Evolutionary conservation across 2,113 vertebrate genomes (phyloP).

Genomic region (Sapayoa aenigma): DNA sequence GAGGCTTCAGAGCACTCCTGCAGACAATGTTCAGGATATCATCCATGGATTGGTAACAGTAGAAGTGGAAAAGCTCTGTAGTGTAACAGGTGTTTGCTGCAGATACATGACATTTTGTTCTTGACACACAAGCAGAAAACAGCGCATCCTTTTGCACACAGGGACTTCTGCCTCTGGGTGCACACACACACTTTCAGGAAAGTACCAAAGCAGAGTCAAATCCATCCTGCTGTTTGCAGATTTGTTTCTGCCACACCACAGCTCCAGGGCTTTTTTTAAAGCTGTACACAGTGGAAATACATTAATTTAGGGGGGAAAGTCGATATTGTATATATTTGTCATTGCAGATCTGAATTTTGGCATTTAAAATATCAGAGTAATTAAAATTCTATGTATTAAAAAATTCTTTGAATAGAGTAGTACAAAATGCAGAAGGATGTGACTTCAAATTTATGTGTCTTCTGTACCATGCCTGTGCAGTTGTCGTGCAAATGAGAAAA

Average conservation of each 20-base stretch:
- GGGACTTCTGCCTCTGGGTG: neutral
- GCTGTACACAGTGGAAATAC: neutral
- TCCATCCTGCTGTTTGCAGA: neutral
- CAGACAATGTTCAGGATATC: neutral
- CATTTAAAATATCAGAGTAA: neutral
- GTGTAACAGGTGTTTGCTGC: neutral
- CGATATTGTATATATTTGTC: neutral
- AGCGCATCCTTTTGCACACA: neutral
- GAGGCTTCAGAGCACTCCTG: neutral
- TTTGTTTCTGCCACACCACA: neutral
- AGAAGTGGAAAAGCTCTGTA: neutral
- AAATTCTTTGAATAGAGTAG: neutral
- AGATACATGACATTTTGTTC: neutral
- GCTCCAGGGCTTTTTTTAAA: neutral
- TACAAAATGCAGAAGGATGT: neutral
- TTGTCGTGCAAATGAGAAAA: neutral
- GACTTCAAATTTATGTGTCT: neutral
- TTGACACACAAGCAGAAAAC: neutral
- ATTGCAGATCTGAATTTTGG: neutral
- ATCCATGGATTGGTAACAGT: rapidly evolving
- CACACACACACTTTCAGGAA: rapidly evolving
- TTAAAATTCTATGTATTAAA: neutral
- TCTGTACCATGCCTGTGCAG: neutral
- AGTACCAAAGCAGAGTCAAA: neutral
- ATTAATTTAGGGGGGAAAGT: neutral